Evolutionary conservation across 2,113 vertebrate species (phyloP).

Genomic region (Bostrychus sinensis): DNA sequence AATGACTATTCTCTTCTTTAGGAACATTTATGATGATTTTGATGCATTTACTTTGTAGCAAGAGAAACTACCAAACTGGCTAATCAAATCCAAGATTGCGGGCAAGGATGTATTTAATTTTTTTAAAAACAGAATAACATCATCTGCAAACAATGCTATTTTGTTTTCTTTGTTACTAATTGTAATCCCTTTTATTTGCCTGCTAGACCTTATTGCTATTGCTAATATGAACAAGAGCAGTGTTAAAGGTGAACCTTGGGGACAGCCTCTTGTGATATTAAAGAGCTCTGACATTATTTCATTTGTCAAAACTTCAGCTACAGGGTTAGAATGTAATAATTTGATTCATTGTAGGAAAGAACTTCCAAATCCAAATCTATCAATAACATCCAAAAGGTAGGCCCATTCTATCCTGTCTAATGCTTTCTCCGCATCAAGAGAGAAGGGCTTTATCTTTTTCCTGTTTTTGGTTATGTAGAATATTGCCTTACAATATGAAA

Average conservation of each 20-base stretch:
- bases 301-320: neutral
- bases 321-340: neutral
- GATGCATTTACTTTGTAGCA: neutral
- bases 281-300: neutral
- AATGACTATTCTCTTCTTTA: neutral
- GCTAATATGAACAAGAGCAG: neutral
- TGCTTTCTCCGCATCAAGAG: neutral
- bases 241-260: neutral
- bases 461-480: neutral
- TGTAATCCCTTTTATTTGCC: neutral
- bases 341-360: neutral
- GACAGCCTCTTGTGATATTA: neutral
- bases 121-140: neutral
- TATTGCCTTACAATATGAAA: too few relatives aligned
- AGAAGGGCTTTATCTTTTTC: neutral
- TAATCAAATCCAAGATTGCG: neutral
- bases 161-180: neutral
- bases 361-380: neutral
- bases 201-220: neutral
- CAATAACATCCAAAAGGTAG: neutral
- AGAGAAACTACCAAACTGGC: neutral
- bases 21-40: neutral
- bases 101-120: neutral
- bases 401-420: neutral
- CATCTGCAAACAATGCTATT: neutral